Evolutionary conservation across 2,797 vertebrate genomes (phyloP).

Genomic region (Sitta carolinensis): DNA sequence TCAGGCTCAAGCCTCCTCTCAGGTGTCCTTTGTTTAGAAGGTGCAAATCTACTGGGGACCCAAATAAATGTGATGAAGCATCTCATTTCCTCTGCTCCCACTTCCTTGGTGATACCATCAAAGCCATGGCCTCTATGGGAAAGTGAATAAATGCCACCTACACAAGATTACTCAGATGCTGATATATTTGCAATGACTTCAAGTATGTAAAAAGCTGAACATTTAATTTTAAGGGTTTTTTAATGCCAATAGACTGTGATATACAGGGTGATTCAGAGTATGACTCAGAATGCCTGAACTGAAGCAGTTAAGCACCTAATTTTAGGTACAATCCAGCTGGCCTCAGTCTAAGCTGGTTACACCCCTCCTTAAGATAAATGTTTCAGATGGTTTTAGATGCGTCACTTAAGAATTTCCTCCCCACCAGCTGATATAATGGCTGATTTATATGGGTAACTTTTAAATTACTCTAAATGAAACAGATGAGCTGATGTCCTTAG

Average conservation of each 20-base stretch:
- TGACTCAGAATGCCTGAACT: constrained; percentile 32
- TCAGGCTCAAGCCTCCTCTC: not conserved
- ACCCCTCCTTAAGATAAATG: not conserved
- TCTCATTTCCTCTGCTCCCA: not conserved
- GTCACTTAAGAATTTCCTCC: not conserved
- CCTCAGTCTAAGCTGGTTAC: not conserved
- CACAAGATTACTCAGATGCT: not conserved
- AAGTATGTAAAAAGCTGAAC: not conserved
- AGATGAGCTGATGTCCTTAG: not conserved
- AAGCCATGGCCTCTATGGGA: not conserved
- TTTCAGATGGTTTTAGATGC: not conserved
- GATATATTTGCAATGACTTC: not conserved
- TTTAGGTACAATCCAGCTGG: not conserved
- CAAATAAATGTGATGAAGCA: not conserved
- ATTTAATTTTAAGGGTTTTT: not conserved
- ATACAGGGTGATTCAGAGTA: not conserved
- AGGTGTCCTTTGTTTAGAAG: not conserved
- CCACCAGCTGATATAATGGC: not conserved
- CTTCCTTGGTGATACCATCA: not conserved
- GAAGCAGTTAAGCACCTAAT: not conserved
- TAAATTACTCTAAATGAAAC: not conserved
- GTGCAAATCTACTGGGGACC: not conserved
- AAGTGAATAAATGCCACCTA: not conserved
- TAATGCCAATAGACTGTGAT: not conserved
- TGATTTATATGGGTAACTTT: not conserved